phyloP scores from a whole-genome alignment of 2,797 vertebrate species.

The Arrhamphus sclerolepis region DNA sequence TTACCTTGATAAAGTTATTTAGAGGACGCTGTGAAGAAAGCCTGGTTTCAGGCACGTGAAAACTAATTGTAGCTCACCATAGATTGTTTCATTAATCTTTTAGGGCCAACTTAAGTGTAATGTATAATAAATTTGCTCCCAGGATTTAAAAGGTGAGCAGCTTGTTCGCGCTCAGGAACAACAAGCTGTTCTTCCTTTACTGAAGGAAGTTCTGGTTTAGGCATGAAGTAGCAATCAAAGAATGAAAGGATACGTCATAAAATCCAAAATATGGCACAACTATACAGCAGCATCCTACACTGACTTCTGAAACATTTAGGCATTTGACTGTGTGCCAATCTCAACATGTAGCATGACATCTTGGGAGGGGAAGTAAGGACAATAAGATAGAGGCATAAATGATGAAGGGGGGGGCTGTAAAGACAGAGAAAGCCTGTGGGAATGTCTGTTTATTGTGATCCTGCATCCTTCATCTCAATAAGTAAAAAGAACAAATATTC shows the following conservation, averaged over 20 bases:
- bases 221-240: slow-evolving; percentile 19
- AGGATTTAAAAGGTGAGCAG: slow-evolving; percentile 14
- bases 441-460: slow-evolving; percentile 52
- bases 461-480: slow-evolving; percentile 67
- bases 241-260: slow-evolving; percentile 5
- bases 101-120: slow-evolving; percentile 13
- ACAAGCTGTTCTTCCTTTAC: slow-evolving; percentile 7
- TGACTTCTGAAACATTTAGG: slow-evolving; percentile 47
- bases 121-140: slow-evolving; percentile 1
- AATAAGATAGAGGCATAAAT: slow-evolving; percentile 30
- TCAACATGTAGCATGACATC: slow-evolving; percentile 36
- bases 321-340: slow-evolving; percentile 42
- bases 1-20: slow-evolving; percentile 69
- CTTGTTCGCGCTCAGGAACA: slow-evolving; percentile 17
- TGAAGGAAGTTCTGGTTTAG: slow-evolving; percentile 25
- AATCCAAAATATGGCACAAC: slow-evolving; percentile 25
- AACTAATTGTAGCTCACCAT: slow-evolving; percentile 31
- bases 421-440: slow-evolving; percentile 46
- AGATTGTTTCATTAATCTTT: slow-evolving; percentile 22
- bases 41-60: slow-evolving; percentile 25
- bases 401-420: slow-evolving; percentile 26
- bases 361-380: slow-evolving; percentile 3
- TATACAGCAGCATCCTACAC: slow-evolving; percentile 26
- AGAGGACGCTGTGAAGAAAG: slow-evolving; percentile 50
- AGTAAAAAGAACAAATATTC: slow-evolving; percentile 75